Percentiles rank a stretch among this genome's conserved stretches.
Conservation (phyloP, 2,888 invertebrate species). For the Stegana nigrithorax region DNA sequence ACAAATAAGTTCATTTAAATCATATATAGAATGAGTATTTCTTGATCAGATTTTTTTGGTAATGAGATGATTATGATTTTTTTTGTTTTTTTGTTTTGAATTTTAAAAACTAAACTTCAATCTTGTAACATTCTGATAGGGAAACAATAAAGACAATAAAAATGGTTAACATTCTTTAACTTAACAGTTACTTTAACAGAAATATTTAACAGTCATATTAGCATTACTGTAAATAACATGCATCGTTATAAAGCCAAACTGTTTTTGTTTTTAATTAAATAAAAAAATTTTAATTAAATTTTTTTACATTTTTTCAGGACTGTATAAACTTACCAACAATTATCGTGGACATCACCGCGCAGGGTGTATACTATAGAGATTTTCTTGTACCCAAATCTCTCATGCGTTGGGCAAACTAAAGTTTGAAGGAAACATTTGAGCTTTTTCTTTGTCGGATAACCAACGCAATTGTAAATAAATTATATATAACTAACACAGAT, state of each 20-base stretch:
- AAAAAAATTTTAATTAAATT: neutral
- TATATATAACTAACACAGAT: conserved; percentile 57
- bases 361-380: conserved; percentile 68
- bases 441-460: conserved; percentile 58
- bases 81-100: too few species aligned
- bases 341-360: conserved; percentile 69
- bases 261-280: neutral
- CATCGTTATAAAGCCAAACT: neutral
- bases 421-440: conserved; percentile 8
- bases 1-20: too few species aligned
- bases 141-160: too few species aligned
- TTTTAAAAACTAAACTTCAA: too few species aligned
- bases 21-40: too few species aligned
- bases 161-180: too few species aligned
- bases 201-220: too few species aligned
- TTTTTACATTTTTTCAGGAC: conserved; percentile 53
- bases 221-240: neutral
- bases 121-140: too few species aligned
- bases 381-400: conserved; percentile 68
- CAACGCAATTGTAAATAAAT: conserved; percentile 62
- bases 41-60: too few species aligned
- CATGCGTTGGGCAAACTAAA: conserved; percentile 53
- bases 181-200: too few species aligned
- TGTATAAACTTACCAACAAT: conserved; percentile 63
- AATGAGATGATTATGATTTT: too few species aligned